Evolutionary conservation across 2,113 vertebrate species (phyloP), one percentile per base, ranked within the genome.

Genomic region (Pachypanchax playfairii): DNA sequence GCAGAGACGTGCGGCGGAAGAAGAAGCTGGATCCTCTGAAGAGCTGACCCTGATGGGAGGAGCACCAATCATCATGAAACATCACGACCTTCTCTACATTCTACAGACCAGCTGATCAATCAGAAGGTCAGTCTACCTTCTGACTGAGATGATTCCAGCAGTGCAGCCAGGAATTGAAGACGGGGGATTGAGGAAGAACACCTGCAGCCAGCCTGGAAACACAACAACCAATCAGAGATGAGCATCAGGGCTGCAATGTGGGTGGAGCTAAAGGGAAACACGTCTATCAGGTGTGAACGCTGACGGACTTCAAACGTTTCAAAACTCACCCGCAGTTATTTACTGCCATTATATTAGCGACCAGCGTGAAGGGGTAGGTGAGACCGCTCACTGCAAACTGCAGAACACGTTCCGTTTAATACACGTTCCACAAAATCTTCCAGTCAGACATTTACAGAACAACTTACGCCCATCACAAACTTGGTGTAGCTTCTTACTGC

Each of bases 301-400:
- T 20, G n/a, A 28, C 9, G 21, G n/a, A n/a, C n/a, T n/a, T n/a
- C n/a, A n/a, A n/a, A n/a, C n/a, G n/a, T n/a, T n/a, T n/a, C n/a
- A n/a, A n/a, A n/a, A 33, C 95, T 44, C 89, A 96, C 95, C 94
- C 95, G 21, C 94, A 96, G 89, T 96, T 93, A 91, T 95, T 96
- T 79, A 96, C 91, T 0, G 93, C 93, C 94, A 96, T 96, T 25
- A 96, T 90, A 24, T 96, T 94, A 8, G 94, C 93, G 33, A 96
- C 95, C 24, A 96, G 88, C 85, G 94, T 92, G 83, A 96, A 96
- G 0, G 95, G 95, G 75, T 96, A 96, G 0, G 93, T 95, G 62
- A 96, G 89, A 82, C 95, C 92, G 68, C 93, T 94, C 75, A 96
- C 93, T 0, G 93, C 93, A 0, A 95, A 94, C 95, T 96, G 75